Evolutionary conservation across 23 tunicate genomes (phyloP), one percentile per base, ranked within the genome.

Genomic region (Diplosoma virens): DNA sequence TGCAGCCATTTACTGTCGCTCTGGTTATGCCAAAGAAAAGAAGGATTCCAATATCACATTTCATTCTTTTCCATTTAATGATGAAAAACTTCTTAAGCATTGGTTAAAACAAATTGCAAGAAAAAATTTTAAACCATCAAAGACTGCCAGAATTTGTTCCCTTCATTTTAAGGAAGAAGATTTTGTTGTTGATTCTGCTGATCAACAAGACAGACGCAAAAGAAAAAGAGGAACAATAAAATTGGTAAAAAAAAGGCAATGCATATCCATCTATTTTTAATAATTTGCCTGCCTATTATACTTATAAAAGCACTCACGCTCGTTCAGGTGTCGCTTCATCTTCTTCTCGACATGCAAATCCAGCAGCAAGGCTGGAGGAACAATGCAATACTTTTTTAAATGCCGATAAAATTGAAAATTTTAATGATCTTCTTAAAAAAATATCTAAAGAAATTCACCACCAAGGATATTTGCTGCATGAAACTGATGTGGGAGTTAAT

Each of bases 21-120:
- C 70, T 6, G 70, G 70, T 25, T 63, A 63, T 36, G 37, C 34
- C 6, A n/a, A 36, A 6, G 70, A 63, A 63, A 63, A 30, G 11
- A 63, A 63, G 20, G 70, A 63, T 28, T 7, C 37, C 6, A 63
- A 63, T 63, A 30, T 28, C 3, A 63, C 70, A 4, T 63, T 63
- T 63, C 35, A 63, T 63, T 26, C 35, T 5, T 63, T 63, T 30
- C 70, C 70, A 7, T 28, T 63, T 6, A 16, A 63, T 25, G 37
- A 63, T 30, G 6, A 63, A n/a, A 7, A 63, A 20, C 70, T 63
- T 14, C 35, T 63, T 26, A 34, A 63, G n/a, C 16, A 3, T 28
- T 63, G 70, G 70, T 20, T 63, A 4, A 63, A 63, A 63, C 70
- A 36, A 3, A 6, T 63, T 14, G 70, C 70, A 63, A 26, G 70